Evolutionary conservation across 1,140 invertebrate genomes (phyloP).

Genomic region (Sweltsa coloradensis): DNA sequence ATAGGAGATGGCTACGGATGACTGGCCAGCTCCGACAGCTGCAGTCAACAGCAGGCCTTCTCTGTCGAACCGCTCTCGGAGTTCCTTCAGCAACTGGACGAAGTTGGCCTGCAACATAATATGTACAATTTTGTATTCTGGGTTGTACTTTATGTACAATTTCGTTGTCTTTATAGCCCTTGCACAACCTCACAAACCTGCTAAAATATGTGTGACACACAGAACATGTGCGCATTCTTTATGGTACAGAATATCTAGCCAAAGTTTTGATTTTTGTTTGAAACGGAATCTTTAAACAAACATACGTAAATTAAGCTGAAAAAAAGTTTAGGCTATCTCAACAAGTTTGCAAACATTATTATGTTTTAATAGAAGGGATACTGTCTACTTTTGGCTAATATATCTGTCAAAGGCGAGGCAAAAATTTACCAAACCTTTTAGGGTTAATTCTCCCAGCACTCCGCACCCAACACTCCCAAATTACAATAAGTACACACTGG

Average conservation of each 20-base stretch:
- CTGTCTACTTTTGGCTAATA: too few species aligned
- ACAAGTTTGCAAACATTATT: too few species aligned
- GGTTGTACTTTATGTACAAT: too few species aligned
- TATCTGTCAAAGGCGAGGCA: too few species aligned
- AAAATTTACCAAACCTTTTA: too few species aligned
- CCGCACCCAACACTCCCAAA: too few species aligned
- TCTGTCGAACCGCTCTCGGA: conserved; percentile 33
- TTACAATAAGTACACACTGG: not conserved
- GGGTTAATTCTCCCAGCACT: too few species aligned
- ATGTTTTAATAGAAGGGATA: too few species aligned
- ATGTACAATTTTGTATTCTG: conserved; percentile 4
- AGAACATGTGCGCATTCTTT: not conserved
- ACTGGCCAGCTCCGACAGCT: conserved; percentile 43
- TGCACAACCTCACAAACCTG: not conserved
- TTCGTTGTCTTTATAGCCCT: conserved; percentile 1
- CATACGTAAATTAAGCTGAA: too few species aligned
- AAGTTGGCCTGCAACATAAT: conserved; percentile 21
- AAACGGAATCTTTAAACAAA: too few species aligned
- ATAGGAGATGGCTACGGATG: conserved; percentile 41
- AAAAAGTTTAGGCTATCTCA: too few species aligned
- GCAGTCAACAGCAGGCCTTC: conserved; percentile 36
- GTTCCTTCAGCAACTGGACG: conserved; percentile 32
- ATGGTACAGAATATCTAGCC: not conserved
- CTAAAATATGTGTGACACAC: not conserved
- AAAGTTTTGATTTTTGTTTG: not conserved